Conservation (phyloP, 2,797 vertebrate genomes). For the Botia almorhae region DNA sequence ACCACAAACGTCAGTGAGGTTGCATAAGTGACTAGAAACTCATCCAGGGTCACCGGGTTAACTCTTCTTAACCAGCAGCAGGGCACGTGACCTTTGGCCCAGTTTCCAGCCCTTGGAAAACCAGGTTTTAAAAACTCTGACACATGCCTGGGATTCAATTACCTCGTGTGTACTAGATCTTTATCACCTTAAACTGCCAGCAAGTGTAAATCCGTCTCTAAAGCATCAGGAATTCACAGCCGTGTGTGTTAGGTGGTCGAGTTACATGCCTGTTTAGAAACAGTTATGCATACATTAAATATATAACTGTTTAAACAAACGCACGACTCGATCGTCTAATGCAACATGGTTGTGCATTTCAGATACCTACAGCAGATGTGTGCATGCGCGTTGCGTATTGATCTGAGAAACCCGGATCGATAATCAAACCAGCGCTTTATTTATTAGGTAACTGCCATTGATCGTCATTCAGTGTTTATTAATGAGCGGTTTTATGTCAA, state of each 20-base stretch:
- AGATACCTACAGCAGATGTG: too few relatives aligned
- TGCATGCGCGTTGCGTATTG: neutral
- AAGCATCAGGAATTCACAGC: too few relatives aligned
- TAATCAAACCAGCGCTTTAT: slow-evolving; percentile 14
- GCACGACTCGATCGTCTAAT: too few relatives aligned
- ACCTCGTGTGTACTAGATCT: slow-evolving; percentile 25
- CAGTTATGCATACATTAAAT: too few relatives aligned
- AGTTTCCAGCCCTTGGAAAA: slow-evolving; percentile 34
- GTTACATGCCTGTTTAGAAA: too few relatives aligned
- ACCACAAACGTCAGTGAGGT: too few relatives aligned
- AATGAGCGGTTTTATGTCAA: slow-evolving; percentile 67
- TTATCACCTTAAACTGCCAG: neutral
- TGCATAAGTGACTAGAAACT: neutral
- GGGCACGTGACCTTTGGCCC: slow-evolving; percentile 48
- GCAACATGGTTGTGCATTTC: too few relatives aligned
- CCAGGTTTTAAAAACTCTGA: slow-evolving; percentile 9
- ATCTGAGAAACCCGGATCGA: neutral
- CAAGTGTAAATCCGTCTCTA: neutral
- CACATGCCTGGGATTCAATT: slow-evolving; percentile 29
- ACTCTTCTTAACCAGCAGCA: slow-evolving; percentile 5
- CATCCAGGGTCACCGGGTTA: neutral
- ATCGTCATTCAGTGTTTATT: slow-evolving; percentile 60
- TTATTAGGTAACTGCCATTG: slow-evolving; percentile 13
- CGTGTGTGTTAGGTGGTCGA: too few relatives aligned
- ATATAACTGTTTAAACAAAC: too few relatives aligned